Conservation (phyloP, 2,797 vertebrate species). For the Acomys russatus region DNA sequence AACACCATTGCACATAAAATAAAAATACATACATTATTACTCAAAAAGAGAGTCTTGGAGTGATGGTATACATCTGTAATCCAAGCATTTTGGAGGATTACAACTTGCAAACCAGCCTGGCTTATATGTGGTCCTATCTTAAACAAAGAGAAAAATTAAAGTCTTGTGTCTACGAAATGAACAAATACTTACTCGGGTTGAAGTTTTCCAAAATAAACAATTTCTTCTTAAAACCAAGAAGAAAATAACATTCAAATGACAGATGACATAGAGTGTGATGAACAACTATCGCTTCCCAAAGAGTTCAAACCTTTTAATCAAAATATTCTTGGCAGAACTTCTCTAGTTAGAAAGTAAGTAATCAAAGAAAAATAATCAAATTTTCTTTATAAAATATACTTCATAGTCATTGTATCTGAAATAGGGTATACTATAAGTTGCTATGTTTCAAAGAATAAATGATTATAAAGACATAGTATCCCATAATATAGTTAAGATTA, state of each 20-base stretch:
- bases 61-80: background rate
- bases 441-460: slow-evolving; percentile 18
- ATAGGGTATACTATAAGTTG: background rate
- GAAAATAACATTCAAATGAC: background rate
- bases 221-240: slow-evolving; percentile 37
- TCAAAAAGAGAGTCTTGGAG: background rate
- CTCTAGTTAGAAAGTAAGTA: slow-evolving; percentile 18
- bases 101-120: background rate
- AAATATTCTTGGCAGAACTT: slow-evolving; percentile 28
- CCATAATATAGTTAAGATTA: background rate
- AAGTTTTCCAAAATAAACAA: background rate
- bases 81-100: background rate
- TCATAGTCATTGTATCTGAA: slow-evolving; percentile 26
- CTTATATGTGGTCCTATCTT: background rate
- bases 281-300: background rate
- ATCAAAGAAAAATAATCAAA: slow-evolving; percentile 24
- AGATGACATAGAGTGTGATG: background rate
- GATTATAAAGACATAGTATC: background rate
- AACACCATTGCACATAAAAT: too few species aligned
- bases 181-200: background rate
- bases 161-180: background rate
- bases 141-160: background rate
- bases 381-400: slow-evolving; percentile 33
- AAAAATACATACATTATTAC: too few species aligned
- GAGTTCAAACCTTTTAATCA: background rate